A percentile compares a stretch with the other conserved stretches of the same genome.
Conservation (phyloP, 2,113 vertebrate genomes). For the Marmota flaviventris region DNA sequence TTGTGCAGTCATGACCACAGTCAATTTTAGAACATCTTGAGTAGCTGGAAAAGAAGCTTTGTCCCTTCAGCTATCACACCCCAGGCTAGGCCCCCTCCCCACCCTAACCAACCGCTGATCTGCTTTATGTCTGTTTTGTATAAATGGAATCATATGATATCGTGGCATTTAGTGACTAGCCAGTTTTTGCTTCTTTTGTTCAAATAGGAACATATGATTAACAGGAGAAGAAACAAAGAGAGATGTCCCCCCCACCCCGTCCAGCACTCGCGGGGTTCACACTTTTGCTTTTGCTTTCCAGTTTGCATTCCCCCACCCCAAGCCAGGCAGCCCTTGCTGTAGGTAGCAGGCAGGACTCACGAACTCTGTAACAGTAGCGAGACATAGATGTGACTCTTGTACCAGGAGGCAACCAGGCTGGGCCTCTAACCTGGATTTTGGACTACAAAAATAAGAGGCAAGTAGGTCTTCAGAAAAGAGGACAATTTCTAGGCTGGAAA, state of each 20-base stretch:
- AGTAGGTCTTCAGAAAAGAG: not conserved
- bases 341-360: not conserved
- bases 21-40: not conserved
- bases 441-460: not conserved
- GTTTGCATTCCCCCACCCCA: too few relatives aligned
- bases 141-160: not conserved
- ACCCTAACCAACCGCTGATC: not conserved
- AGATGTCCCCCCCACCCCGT: too few relatives aligned
- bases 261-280: not conserved
- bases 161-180: not conserved
- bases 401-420: not conserved
- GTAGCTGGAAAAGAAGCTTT: not conserved
- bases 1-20: not conserved
- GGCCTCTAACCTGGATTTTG: not conserved
- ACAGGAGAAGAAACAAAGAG: not conserved
- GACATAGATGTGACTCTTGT: not conserved
- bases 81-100: not conserved
- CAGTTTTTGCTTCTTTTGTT: not conserved
- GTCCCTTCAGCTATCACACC: not conserved
- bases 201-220: not conserved
- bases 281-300: not conserved
- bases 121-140: not conserved
- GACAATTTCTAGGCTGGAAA: not conserved
- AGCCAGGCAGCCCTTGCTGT: not conserved
- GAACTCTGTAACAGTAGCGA: not conserved